A percentile compares a stretch with the other conserved stretches of the same genome.
Evolutionary conservation across 2,888 invertebrate species (phyloP).

Genomic region (Pammene fasciana): DNA sequence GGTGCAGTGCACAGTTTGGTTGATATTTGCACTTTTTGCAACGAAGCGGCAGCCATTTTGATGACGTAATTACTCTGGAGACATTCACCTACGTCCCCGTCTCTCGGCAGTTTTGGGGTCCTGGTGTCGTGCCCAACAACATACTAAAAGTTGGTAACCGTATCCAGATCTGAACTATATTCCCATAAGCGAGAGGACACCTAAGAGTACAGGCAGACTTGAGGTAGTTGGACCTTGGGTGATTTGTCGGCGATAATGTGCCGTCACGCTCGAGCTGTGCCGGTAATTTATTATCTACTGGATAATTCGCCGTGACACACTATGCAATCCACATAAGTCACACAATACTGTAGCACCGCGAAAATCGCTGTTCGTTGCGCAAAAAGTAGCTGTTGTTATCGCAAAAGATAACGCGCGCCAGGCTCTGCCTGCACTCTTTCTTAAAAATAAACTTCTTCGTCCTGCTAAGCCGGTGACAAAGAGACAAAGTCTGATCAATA

Average conservation of each 20-base stretch:
- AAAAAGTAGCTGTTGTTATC: not conserved
- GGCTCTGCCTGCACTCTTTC: not conserved
- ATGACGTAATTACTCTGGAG: too few relatives aligned
- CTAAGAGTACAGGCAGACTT: not conserved
- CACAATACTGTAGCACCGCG: not conserved
- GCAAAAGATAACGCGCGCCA: not conserved
- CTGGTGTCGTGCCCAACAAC: too few relatives aligned
- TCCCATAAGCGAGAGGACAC: too few relatives aligned
- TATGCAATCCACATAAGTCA: not conserved
- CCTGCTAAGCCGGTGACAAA: not conserved
- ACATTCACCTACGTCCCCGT: too few relatives aligned
- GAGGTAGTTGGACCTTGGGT: not conserved
- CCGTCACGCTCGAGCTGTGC: conserved; percentile 1
- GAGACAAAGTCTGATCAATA: not conserved
- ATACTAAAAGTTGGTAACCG: too few relatives aligned
- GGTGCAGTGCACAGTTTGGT: too few relatives aligned
- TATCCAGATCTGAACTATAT: too few relatives aligned
- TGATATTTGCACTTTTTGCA: too few relatives aligned
- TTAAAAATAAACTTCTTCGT: not conserved
- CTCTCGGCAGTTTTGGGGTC: too few relatives aligned
- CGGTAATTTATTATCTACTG: not conserved
- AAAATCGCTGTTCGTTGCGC: conserved; percentile 4
- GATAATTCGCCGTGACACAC: conserved; percentile 15
- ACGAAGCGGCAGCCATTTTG: too few relatives aligned
- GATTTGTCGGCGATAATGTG: not conserved